Conservation (phyloP, 2,888 invertebrate genomes). For the Leucoptera coffeella region DNA sequence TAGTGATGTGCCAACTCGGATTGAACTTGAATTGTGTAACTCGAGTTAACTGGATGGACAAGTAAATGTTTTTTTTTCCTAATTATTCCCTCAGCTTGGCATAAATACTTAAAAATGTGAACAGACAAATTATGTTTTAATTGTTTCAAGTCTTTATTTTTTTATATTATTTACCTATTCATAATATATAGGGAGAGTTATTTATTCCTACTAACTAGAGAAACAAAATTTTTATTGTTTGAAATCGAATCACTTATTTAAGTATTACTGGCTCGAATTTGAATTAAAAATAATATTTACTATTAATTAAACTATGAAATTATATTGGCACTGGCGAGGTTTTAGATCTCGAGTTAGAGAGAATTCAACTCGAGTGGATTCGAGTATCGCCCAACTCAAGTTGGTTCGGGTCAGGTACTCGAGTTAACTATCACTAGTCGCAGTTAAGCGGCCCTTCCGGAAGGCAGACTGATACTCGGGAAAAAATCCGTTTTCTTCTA, state of each 20-base stretch:
- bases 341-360: conserved; percentile 6
- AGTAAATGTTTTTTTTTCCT: conserved; percentile 1
- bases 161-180: not conserved
- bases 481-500: too few relatives aligned
- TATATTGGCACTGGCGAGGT: too few relatives aligned
- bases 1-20: conserved; percentile 1
- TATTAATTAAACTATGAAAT: not conserved
- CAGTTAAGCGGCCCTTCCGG: too few relatives aligned
- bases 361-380: conserved; percentile 6
- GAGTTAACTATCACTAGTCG: too few relatives aligned
- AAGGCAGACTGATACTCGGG: too few relatives aligned
- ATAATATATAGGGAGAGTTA: not conserved
- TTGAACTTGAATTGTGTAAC: not conserved
- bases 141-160: not conserved
- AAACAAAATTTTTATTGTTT: not conserved
- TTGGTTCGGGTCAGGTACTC: conserved; percentile 4
- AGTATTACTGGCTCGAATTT: not conserved
- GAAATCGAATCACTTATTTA: not conserved
- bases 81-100: conserved; percentile 1
- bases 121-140: conserved; percentile 1
- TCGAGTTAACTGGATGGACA: conserved; percentile 1
- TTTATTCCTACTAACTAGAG: not conserved
- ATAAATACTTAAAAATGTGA: not conserved
- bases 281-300: not conserved
- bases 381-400: conserved; percentile 5